Percentiles rank a stretch among this genome's conserved stretches.
phyloP scores from a whole-genome alignment of 2,888 invertebrate species.

The Strigamia maritima region DNA sequence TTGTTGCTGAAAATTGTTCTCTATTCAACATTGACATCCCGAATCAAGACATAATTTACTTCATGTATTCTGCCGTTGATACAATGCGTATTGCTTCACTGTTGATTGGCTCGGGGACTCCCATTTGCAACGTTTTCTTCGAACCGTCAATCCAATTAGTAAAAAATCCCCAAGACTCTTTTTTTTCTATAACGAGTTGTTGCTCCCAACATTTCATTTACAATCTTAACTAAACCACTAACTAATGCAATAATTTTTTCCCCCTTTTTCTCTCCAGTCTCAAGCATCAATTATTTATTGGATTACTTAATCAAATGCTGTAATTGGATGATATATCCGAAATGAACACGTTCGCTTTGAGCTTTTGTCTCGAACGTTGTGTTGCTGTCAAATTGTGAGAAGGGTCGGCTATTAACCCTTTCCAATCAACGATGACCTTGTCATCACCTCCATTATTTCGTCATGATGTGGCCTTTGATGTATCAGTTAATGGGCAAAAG shows the following conservation, averaged over 20 bases:
- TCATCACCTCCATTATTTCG: slow-evolving; percentile 4
- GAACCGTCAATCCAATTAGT: not conserved
- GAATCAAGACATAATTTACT: not conserved
- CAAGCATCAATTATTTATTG: not conserved
- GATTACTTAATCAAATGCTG: not conserved
- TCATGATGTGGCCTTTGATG: not conserved
- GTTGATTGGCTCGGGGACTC: not conserved
- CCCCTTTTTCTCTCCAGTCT: no score
- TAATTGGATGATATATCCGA: not conserved
- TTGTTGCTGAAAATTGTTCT: not conserved
- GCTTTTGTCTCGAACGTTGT: not conserved
- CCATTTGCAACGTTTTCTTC: not conserved
- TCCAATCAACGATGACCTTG: not conserved
- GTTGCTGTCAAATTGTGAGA: not conserved
- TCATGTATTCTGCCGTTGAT: not conserved
- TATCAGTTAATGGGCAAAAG: not conserved
- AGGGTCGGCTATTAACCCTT: not conserved
- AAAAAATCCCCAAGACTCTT: not conserved
- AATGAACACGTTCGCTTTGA: not conserved
- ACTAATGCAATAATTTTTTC: no score
- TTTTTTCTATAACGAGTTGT: not conserved
- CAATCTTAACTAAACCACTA: no score
- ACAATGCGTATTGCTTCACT: not conserved
- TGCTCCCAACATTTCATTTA: not conserved
- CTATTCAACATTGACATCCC: not conserved